Conservation (phyloP, 2,113 vertebrate species). For the Hiodon alosoides region DNA sequence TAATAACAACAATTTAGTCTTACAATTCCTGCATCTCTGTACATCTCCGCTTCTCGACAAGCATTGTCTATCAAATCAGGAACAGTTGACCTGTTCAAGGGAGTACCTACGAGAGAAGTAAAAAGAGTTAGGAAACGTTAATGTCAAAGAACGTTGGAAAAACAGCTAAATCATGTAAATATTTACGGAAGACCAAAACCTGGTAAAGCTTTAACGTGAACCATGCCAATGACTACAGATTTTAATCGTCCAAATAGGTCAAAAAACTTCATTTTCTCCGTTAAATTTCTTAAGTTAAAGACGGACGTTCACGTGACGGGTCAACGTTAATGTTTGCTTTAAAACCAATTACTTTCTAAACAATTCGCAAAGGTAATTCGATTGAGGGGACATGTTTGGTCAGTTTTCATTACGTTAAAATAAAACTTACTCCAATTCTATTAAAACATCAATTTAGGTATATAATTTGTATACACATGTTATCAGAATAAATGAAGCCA, state of each 20-base stretch:
- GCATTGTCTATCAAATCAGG: constrained; percentile 66
- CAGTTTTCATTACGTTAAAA: neutral
- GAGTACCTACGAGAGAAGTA: constrained; percentile 59
- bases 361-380: neutral
- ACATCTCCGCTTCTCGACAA: constrained; percentile 70
- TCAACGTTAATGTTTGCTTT: constrained; percentile 4
- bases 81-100: constrained; percentile 57
- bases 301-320: constrained; percentile 5
- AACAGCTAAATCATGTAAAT: neutral
- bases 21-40: constrained; percentile 70
- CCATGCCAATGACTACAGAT: constrained; percentile 71
- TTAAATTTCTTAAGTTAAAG: neutral
- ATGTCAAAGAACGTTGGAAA: neutral
- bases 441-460: too few relatives aligned
- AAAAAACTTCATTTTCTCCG: constrained; percentile 56
- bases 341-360: neutral
- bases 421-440: too few relatives aligned
- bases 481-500: too few relatives aligned
- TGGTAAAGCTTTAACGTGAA: constrained; percentile 75
- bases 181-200: constrained; percentile 47
- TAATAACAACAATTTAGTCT: constrained; percentile 29
- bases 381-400: neutral
- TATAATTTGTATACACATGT: too few relatives aligned
- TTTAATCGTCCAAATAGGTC: constrained; percentile 62
- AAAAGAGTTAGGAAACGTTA: neutral